Base-by-base conservation (phyloP, 1,140 invertebrate species). In the Drosophila busckii region DNA sequence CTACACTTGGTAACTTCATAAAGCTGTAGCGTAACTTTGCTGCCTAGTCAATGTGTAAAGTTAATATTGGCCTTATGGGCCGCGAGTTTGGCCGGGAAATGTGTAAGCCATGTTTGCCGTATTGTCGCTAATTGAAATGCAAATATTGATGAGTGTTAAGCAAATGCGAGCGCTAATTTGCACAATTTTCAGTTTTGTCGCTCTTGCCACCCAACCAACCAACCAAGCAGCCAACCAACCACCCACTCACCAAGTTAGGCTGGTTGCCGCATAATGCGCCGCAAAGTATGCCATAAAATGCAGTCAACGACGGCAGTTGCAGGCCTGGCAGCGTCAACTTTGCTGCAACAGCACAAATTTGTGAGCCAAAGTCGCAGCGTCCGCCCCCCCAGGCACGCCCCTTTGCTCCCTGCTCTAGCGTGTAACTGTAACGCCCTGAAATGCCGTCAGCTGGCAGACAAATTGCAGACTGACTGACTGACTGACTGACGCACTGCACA, bases 91-190 rank as follows among this genome's bases (percentile, higher is more conserved):
- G 9, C n/a, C n/a, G 17, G 54, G 26, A 50, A 26, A 70, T 61
- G 55, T 61, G 54, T 71, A 71, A 71, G 69, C 69, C 52, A 40
- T 70, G 70, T 70, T 69, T 76, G 73, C 59, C 52, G 60, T 49
- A 64, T 78, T 67, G 59, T 68, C 73, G 56, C 68, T 80, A 80
- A 80, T 80, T 80, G 73, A 80, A 73, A 66, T 80, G 68, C 73
- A 80, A 80, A 80, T 80, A 80, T 80, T 80, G 73, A 82, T 69
- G 69, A 80, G 73, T 80, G 73, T 78, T 66, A 62, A 78, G 70
- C 52, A 78, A 67, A 61, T 63, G 66, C 70, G 52, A 63, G 52
- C 64, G 68, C 68, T 80, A 80, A 82, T 80, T 80, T 80, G 73
- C 64, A 73, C 73, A 80, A 73, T 82, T 64, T 59, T 59, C 60